A percentile compares a stretch with the other conserved stretches of the same genome.
Conservation (phyloP, 53 echinoderm and acorn worm species). For the Astropecten irregularis region DNA sequence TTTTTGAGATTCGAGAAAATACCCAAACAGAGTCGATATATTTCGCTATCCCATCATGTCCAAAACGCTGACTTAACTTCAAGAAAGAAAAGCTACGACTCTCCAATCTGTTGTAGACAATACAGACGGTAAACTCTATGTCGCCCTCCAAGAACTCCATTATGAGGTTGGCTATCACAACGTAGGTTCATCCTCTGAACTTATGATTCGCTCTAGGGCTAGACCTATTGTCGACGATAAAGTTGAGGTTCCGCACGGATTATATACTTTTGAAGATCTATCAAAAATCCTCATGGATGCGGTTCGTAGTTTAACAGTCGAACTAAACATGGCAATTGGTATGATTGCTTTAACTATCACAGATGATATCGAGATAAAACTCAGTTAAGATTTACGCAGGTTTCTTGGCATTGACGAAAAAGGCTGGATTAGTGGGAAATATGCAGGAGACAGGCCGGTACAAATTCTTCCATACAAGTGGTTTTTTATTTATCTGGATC, state of each 20-base stretch:
- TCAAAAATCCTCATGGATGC: not conserved
- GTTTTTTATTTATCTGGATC: slow-evolving; percentile 7
- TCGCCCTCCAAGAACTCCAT: no score
- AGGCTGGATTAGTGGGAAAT: no score
- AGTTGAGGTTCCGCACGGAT: no score
- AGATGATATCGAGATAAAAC: not conserved
- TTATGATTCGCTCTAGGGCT: no score
- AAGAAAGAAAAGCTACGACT: not conserved
- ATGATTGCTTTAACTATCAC: no score
- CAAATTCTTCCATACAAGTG: slow-evolving; percentile 12
- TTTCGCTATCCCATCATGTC: not conserved
- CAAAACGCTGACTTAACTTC: not conserved
- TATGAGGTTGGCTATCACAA: no score
- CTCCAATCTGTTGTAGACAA: slow-evolving; percentile 12
- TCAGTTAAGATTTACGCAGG: not conserved
- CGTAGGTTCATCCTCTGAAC: no score
- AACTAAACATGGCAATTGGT: not conserved
- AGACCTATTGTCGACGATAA: no score
- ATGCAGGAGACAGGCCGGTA: no score
- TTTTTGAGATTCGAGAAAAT: no score
- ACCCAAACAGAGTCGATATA: no score
- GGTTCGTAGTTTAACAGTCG: not conserved
- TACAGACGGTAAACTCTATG: not conserved
- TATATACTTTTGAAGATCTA: no score
- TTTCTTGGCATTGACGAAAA: not conserved